Conservation (phyloP, 2,113 vertebrate species). For the Archocentrus centrarchus region DNA sequence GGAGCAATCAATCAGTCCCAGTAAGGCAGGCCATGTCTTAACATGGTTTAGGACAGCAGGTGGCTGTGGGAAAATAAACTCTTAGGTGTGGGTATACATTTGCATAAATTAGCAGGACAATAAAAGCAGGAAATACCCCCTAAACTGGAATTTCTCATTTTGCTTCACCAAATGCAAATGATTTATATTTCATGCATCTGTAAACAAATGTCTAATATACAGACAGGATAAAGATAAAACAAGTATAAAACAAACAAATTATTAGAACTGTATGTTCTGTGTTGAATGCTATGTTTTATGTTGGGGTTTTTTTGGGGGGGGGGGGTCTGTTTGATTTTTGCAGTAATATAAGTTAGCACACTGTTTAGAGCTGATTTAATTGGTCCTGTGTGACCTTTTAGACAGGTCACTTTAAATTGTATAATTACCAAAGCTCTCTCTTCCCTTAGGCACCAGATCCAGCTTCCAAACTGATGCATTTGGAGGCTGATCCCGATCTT, state of each 20-base stretch:
- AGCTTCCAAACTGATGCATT: constrained; percentile 81
- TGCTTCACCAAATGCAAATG: neutral
- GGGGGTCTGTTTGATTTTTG: neutral
- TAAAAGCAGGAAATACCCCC: neutral
- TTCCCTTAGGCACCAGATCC: constrained; percentile 77
- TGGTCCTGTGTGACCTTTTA: constrained; percentile 60
- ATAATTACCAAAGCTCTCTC: constrained; percentile 76
- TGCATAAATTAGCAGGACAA: neutral
- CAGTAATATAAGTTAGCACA: neutral
- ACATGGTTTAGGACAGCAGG: neutral
- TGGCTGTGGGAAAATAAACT: neutral
- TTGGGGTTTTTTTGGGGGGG: neutral
- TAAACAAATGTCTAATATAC: constrained; percentile 14
- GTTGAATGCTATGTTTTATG: neutral
- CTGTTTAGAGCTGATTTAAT: constrained; percentile 46
- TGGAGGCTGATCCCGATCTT: constrained; percentile 77
- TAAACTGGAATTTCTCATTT: neutral
- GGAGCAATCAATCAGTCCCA: neutral
- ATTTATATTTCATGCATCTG: neutral
- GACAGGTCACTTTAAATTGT: constrained; percentile 64
- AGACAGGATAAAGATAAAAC: neutral
- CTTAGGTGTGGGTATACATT: neutral
- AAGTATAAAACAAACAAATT: neutral
- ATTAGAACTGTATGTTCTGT: neutral
- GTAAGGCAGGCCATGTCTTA: neutral